Conservation (phyloP, 2,888 invertebrate species). For the Mechanitis mazaeus region DNA sequence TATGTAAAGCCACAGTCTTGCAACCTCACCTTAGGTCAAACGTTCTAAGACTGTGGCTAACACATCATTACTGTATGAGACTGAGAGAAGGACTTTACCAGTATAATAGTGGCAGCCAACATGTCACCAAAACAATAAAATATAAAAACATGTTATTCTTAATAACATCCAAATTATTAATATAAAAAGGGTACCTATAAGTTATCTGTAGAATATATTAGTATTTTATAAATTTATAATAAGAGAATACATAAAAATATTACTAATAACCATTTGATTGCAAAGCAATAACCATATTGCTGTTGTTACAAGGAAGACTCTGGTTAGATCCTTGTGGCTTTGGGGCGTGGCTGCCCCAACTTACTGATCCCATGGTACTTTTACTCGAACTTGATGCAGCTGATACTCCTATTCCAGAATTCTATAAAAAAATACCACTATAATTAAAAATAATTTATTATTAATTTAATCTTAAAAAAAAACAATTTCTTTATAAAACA, state of each 20-base stretch:
- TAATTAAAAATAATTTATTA: background rate
- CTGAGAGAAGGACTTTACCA: no score
- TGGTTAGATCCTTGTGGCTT: constrained; percentile 55
- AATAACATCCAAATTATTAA: no score
- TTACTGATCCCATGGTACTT: constrained; percentile 56
- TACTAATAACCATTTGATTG: constrained; percentile 41
- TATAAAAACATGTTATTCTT: no score
- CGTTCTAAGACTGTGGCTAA: no score
- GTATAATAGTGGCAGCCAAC: no score
- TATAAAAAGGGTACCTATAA: no score
- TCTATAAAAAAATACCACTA: constrained; percentile 37
- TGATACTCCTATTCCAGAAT: constrained; percentile 43
- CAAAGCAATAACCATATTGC: constrained; percentile 51
- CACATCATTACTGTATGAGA: no score
- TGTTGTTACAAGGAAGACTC: constrained; percentile 55
- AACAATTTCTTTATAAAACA: background rate
- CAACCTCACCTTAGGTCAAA: no score
- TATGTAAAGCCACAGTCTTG: no score
- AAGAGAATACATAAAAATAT: background rate
- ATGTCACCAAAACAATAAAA: no score
- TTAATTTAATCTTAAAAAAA: background rate
- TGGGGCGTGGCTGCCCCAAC: constrained; percentile 49
- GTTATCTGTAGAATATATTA: no score
- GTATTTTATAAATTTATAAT: background rate
- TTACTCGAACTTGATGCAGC: constrained; percentile 56